Evolutionary conservation across 2,888 invertebrate genomes (phyloP), one percentile per base, ranked within the genome.

Genomic region (Rhagophthalmus giganteus): DNA sequence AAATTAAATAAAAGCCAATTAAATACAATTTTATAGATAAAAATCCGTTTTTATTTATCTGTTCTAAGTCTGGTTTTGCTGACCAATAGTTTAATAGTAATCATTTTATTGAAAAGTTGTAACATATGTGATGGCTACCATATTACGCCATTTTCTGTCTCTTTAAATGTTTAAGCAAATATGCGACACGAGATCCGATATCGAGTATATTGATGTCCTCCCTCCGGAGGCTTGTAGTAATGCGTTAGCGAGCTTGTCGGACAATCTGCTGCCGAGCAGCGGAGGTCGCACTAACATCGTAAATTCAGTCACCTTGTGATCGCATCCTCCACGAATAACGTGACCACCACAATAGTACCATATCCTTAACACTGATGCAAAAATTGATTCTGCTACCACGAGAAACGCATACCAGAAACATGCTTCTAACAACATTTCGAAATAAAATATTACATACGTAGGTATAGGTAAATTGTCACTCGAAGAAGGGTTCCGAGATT

Each of bases 171-270:
- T 72, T 71, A 71, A 69, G 70, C 71, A 72, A 72, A 73, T 73
- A 70, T 72, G 71, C 67, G 70, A 72, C 71, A 71, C 57, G 57
- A 69, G 73, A 73, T 73, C 68, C 56, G 63, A 65, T 72, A 72
- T 73, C 72, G 65, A 57, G 68, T 66, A 70, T 71, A 72, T 71
- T 71, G 72, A 73, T 71, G 71, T 71, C 67, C 65, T 64, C 62
- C 65, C 64, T 65, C 63, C 63, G 58, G 62, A 56, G 62, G 61
- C 68, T 69, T 67, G 69, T 68, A 66, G 67, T 69, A 67, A 69
- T 68, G 69, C 69, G 68, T 69, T 69, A 66, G 66, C 67, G 59
- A 60, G 57, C 68, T 69, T 70, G 72, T 71, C 68, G 64, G 63
- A 69, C 69, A 68, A 69, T 69, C 68, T 65, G 67, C 69, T 69